Evolutionary conservation across 2,113 vertebrate genomes (phyloP).

Genomic region (Tonatia bakeri): DNA sequence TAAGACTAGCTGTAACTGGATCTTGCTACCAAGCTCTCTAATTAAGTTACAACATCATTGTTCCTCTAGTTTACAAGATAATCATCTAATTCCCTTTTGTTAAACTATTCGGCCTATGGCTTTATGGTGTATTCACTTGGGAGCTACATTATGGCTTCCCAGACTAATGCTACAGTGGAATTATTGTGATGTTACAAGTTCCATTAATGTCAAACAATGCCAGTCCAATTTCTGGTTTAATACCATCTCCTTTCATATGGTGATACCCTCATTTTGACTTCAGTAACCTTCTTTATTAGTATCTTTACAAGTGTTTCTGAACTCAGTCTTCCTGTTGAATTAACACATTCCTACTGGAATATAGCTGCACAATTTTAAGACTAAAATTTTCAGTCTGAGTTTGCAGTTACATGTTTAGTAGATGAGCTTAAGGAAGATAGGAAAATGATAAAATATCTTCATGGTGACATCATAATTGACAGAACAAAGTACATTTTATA

Average conservation of each 20-base stretch:
- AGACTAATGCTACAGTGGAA: conserved; percentile 1
- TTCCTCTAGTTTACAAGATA: conserved; percentile 66
- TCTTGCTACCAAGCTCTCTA: conserved; percentile 24
- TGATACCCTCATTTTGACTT: neutral
- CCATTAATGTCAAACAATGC: conserved; percentile 60
- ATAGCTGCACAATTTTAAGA: neutral
- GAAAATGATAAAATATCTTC: neutral
- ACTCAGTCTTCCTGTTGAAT: neutral
- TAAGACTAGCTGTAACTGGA: conserved; percentile 35
- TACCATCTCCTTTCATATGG: conserved; percentile 29
- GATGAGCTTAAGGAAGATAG: neutral
- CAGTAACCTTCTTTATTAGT: conserved; percentile 7
- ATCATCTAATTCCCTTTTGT: conserved; percentile 71
- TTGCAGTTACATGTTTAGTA: neutral
- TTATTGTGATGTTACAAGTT: conserved; percentile 46
- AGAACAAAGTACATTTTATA: neutral
- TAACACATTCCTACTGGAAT: neutral
- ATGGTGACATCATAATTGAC: neutral
- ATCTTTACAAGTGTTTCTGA: conserved; percentile 25
- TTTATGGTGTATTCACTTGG: conserved; percentile 62
- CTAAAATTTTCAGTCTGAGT: neutral
- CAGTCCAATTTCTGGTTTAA: conserved; percentile 26
- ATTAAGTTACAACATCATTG: conserved; percentile 61
- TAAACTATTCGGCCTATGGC: conserved; percentile 62
- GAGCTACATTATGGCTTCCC: conserved; percentile 44